Conservation (phyloP, 1,140 invertebrate species). For the Trinorchestia longiramus region DNA sequence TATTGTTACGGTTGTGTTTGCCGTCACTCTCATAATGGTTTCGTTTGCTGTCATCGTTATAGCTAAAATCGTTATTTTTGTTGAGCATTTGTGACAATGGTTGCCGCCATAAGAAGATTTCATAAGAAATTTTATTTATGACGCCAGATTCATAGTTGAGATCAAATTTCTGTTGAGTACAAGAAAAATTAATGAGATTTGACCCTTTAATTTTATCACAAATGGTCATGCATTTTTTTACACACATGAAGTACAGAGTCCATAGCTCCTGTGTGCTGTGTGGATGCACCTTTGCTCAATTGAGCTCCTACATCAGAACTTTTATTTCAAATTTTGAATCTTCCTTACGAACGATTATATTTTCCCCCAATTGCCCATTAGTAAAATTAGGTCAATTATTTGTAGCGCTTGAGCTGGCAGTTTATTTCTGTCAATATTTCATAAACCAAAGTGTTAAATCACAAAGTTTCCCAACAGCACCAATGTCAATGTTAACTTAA, state of each 20-base stretch:
- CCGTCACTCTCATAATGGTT: too few species aligned
- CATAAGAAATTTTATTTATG: background rate
- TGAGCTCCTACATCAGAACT: too few species aligned
- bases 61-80: background rate
- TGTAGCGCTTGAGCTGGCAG: too few species aligned
- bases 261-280: too few species aligned
- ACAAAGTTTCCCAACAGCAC: background rate
- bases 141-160: background rate
- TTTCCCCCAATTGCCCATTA: too few species aligned
- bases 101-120: too few species aligned
- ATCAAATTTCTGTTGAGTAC: background rate
- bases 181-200: background rate
- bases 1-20: background rate
- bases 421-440: background rate
- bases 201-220: background rate
- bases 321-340: too few species aligned
- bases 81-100: too few species aligned
- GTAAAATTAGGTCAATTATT: too few species aligned
- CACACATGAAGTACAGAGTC: too few species aligned
- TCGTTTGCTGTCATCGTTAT: background rate
- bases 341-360: too few species aligned
- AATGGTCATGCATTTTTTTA: background rate
- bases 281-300: too few species aligned
- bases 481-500: background rate
- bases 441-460: background rate